These are phyloP conservation scores for Pygoscelis antarcticus DNA, from an alignment of 2,113 vertebrate genomes.

Conservation along the genomic window DNA sequence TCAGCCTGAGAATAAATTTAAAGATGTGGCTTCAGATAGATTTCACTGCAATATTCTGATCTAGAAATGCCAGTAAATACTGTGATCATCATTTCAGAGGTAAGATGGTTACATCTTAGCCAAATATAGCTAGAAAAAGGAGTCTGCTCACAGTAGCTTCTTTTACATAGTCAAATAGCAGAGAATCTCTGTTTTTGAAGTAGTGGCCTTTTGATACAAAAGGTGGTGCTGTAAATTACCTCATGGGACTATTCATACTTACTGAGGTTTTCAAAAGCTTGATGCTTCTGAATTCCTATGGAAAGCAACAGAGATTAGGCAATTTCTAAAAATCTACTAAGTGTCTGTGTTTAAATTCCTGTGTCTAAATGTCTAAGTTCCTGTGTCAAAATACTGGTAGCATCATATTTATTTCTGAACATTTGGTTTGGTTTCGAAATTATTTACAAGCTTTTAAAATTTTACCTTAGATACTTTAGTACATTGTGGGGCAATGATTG, in stretches of 20 bases:
- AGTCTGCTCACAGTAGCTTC: background rate
- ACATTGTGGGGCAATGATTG: background rate
- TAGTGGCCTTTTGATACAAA: background rate
- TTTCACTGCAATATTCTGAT: background rate
- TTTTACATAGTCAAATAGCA: background rate
- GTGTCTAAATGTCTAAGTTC: background rate
- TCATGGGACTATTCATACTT: background rate
- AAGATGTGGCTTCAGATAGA: background rate
- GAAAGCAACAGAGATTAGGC: background rate
- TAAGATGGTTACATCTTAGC: background rate
- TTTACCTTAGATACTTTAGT: background rate
- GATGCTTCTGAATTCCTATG: background rate
- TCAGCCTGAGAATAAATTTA: background rate
- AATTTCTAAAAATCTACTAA: background rate
- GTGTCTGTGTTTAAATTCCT: accelerated
- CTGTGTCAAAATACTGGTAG: background rate
- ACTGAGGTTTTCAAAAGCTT: background rate
- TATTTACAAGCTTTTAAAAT: background rate
- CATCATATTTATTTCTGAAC: background rate
- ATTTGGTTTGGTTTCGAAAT: background rate
- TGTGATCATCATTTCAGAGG: background rate
- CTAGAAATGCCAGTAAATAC: background rate
- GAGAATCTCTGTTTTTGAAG: background rate
- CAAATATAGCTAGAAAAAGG: background rate
- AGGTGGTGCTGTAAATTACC: background rate